Evolutionary conservation across 1,140 invertebrate species (phyloP), one percentile per base, ranked within the genome.

Genomic region (Lasioglossum baleicum): DNA sequence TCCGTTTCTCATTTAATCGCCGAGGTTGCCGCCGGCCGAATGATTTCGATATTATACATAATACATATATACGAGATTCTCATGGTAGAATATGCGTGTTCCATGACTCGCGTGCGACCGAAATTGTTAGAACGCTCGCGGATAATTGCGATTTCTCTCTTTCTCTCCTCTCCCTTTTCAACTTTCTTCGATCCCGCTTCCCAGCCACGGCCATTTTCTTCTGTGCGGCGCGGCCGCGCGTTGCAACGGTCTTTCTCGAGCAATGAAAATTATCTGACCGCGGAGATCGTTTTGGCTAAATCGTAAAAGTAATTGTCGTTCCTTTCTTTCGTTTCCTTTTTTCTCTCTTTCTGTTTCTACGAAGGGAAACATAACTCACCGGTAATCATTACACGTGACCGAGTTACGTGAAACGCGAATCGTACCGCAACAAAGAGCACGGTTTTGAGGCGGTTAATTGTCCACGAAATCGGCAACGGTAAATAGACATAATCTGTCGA

Each of bases 11-110:
- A 68, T 79, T 64, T 75, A 22, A 40, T 73, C 56, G 82, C 71
- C 68, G 78, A 87, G 75, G 60, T 82, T 84, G 84, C 75, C 82
- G 79, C 78, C 78, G 78, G 84, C 82, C 75, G 53, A 69, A 72
- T 80, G 77, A 80, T 74, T 84, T 82, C 77, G 44, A 48, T 48
- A 13, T 48, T 11, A 48, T 48, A 48, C 13, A 10, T 10, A 8
- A 44, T 8, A 48, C 10, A 48, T 11, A 83, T 67, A 82, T 80
- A 83, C 75, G 83, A 87, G 85, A 88, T 85, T 85, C 85, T 84
- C 78, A 70, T 80, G 73, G 80, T 75, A 85, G 80, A 88, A 82
- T 82, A 51, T 64, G 58, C 74, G 81, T 80, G 82, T 78, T 31
- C 56, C 56, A 7, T n/a, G 65, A 87, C 81, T 75, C 82, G 82